Evolutionary conservation across 2,888 invertebrate species (phyloP), one percentile per base, ranked within the genome.

Genomic region (Caenorhabditis plicata): DNA sequence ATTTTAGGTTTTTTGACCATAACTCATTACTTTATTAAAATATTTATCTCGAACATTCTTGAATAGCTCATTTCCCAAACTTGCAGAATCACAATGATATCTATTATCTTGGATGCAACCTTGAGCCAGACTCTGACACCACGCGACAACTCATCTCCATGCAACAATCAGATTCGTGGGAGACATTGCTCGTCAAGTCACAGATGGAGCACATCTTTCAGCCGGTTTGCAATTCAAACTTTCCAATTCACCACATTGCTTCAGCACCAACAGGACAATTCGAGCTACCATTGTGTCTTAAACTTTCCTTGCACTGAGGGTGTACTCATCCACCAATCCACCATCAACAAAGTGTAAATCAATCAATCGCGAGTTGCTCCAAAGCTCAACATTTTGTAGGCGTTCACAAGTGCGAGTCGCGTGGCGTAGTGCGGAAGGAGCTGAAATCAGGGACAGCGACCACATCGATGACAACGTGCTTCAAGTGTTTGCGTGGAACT

Each of bases 61-160:
- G n/a, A n/a, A n/a, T n/a, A n/a, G n/a, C n/a, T n/a, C n/a, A n/a
- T n/a, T n/a, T n/a, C n/a, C n/a, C n/a, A n/a, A n/a, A n/a, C n/a
- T n/a, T n/a, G n/a, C n/a, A n/a, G n/a, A n/a, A 71, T 44, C 77
- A 77, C 64, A 77, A 75, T 47, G 66, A 72, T 33, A 77, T 77
- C 17, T 73, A 67, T 39, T 72, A 74, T 45, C 43, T 71, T 26
- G 72, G 73, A 29, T 71, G 71, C 19, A 64, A 68, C 1, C 52
- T 74, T 25, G 73, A 77, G 32, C 66, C 69, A 8, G 66, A 71
- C 13, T 56, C 55, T 32, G 71, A 73, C 39, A 63, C 64, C 15
- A 58, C 60, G 11, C 49, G 64, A 8, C 51, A 46, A 29, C 53
- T 70, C 1, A 52, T 64, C 29, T 52, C 54, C 11, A 50, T 53